Percentiles rank a stretch among this genome's conserved stretches.
These are phyloP conservation scores for Calyptommatus sinebrachiatus DNA, from an alignment of 2,113 vertebrate genomes.

Conservation along the genomic window DNA sequence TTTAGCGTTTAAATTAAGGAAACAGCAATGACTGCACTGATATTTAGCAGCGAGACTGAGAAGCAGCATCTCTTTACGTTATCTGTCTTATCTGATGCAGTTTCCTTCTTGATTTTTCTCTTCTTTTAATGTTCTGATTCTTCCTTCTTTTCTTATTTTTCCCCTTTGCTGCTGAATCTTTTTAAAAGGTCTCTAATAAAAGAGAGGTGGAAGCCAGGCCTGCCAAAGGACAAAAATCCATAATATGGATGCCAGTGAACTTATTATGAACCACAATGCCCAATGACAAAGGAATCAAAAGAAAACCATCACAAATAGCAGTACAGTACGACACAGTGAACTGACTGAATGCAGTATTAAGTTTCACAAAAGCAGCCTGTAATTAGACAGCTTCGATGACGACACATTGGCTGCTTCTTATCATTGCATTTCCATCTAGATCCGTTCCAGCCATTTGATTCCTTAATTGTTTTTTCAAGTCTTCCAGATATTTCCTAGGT, in stretches of 20 bases:
- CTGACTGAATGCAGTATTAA: constrained; percentile 82
- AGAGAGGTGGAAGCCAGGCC: constrained; percentile 88
- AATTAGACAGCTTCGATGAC: constrained; percentile 73
- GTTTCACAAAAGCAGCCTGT: constrained; percentile 78
- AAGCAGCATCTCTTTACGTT: constrained; percentile 76
- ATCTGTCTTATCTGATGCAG: constrained; percentile 66
- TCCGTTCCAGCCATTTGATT: constrained; percentile 85
- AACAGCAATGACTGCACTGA: constrained; percentile 79
- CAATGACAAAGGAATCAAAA: constrained; percentile 79
- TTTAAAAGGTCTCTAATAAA: constrained; percentile 79
- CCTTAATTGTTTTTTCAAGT: constrained; percentile 85
- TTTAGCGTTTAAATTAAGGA: constrained; percentile 78
- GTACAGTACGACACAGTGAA: constrained; percentile 68
- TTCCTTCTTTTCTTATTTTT: constrained; percentile 61
- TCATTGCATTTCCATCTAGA: constrained; percentile 82
- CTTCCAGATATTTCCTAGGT: constrained; percentile 88
- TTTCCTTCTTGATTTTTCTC: constrained; percentile 59
- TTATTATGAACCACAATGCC: constrained; percentile 72
- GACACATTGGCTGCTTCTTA: constrained; percentile 77
- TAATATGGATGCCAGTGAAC: constrained; percentile 91
- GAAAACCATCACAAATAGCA: constrained; percentile 73
- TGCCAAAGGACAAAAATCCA: constrained; percentile 96
- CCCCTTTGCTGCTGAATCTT: constrained; percentile 56
- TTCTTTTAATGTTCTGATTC: constrained; percentile 58
- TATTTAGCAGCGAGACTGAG: constrained; percentile 79